phyloP scores from a whole-genome alignment of 2,113 vertebrate genomes.

The Tyto alba region DNA sequence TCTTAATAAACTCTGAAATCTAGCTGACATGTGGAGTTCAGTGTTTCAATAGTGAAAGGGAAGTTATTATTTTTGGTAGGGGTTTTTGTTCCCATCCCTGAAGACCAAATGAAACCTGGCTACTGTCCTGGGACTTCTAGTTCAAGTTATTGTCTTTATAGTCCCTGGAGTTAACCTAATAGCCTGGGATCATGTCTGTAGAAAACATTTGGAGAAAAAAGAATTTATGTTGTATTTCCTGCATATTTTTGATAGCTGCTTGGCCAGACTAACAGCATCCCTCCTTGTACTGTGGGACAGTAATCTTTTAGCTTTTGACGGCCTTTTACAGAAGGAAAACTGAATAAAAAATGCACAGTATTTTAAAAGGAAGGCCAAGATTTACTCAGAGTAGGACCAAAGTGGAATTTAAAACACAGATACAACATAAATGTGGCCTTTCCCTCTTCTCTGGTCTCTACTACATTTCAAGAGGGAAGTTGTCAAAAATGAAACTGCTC shows the following conservation, averaged over 20 bases:
- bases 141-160: constrained; percentile 26
- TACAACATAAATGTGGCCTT: neutral
- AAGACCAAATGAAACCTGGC: constrained; percentile 52
- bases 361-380: constrained; percentile 16
- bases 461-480: neutral
- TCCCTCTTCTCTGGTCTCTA: neutral
- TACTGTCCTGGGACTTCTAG: constrained; percentile 45
- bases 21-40: neutral
- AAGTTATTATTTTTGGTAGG: constrained; percentile 17
- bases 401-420: neutral
- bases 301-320: neutral
- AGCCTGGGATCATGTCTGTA: constrained; percentile 31
- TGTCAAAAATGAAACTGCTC: neutral
- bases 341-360: neutral
- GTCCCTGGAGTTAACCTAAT: constrained; percentile 38
- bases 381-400: neutral
- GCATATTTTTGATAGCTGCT: constrained; percentile 13
- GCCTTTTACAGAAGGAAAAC: neutral
- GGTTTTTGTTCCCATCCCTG: neutral
- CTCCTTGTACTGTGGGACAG: neutral
- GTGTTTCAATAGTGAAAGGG: neutral
- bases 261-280: constrained; percentile 8
- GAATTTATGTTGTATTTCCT: constrained; percentile 29
- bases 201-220: constrained; percentile 45
- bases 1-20: neutral